Conservation (phyloP, 2,113 vertebrate genomes). For the Scatophagus argus region DNA sequence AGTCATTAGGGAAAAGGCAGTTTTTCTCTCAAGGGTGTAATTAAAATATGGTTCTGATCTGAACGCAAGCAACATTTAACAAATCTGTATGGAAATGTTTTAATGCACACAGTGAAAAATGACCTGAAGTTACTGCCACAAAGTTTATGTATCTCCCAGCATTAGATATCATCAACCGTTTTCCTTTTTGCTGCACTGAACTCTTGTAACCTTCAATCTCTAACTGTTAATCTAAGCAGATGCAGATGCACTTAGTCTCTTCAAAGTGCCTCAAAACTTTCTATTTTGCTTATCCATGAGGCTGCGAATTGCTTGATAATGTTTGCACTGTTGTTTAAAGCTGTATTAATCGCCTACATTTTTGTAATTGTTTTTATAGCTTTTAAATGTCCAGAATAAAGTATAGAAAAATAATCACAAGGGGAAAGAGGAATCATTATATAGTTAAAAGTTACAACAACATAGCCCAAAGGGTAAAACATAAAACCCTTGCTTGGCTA, state of each 20-base stretch:
- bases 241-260: neutral
- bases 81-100: slow-evolving; percentile 25
- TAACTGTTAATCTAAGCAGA: slow-evolving; percentile 39
- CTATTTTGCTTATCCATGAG: neutral
- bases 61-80: slow-evolving; percentile 25
- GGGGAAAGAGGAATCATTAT: neutral
- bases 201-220: neutral
- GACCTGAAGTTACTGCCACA: slow-evolving; percentile 4
- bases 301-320: neutral
- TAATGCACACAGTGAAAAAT: slow-evolving; percentile 34
- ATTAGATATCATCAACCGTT: neutral
- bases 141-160: slow-evolving; percentile 12
- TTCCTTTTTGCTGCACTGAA: slow-evolving; percentile 13
- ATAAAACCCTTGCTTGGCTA: slow-evolving; percentile 30
- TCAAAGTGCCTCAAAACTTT: slow-evolving; percentile 6
- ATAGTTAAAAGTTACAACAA: slow-evolving; percentile 19
- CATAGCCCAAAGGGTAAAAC: slow-evolving; percentile 29
- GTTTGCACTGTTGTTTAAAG: neutral
- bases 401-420: neutral
- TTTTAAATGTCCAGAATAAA: neutral
- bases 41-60: slow-evolving; percentile 40
- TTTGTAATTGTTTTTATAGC: neutral
- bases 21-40: slow-evolving; percentile 31
- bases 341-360: neutral
- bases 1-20: slow-evolving; percentile 11